A percentile compares a stretch with the other conserved stretches of the same genome.
These are phyloP conservation scores for Troides aeacus DNA, from an alignment of 2,888 invertebrate genomes.

Conservation along the genomic window DNA sequence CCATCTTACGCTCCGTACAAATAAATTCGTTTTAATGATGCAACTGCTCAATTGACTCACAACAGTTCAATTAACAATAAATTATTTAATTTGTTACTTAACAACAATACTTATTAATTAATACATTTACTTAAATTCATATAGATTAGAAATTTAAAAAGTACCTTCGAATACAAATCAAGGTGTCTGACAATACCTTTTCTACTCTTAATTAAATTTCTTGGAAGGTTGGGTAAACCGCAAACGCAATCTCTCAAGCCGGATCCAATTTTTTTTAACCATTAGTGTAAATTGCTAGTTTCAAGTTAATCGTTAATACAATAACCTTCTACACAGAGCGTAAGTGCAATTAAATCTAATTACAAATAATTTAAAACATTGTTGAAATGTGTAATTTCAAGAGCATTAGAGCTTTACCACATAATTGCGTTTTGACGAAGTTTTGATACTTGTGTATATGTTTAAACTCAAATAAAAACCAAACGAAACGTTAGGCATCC, in stretches of 20 bases:
- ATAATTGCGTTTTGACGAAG: constrained; percentile 12
- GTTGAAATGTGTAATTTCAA: constrained; percentile 13
- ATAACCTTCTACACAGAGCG: neutral
- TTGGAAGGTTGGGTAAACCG: constrained; percentile 11
- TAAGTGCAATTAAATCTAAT: neutral
- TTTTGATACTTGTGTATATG: constrained; percentile 15
- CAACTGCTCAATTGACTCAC: neutral
- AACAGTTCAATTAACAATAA: too few relatives aligned
- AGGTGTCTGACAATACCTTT: neutral
- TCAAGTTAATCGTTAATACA: constrained; percentile 1
- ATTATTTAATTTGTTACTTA: too few relatives aligned
- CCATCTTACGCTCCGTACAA: constrained; percentile 1
- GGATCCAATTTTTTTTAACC: constrained; percentile 6
- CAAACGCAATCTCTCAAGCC: constrained; percentile 1
- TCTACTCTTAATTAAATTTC: constrained; percentile 9
- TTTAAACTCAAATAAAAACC: constrained; percentile 17
- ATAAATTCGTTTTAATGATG: constrained; percentile 2
- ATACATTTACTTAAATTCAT: too few relatives aligned
- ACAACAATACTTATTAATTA: too few relatives aligned
- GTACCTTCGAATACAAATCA: neutral
- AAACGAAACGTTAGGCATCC: constrained; percentile 16
- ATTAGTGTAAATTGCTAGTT: constrained; percentile 6
- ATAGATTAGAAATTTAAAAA: too few relatives aligned
- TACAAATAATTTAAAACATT: constrained; percentile 17
- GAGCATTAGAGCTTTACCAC: constrained; percentile 5